Evolutionary conservation across 2,888 invertebrate genomes (phyloP).

Genomic region (Halictus quadricinctus): DNA sequence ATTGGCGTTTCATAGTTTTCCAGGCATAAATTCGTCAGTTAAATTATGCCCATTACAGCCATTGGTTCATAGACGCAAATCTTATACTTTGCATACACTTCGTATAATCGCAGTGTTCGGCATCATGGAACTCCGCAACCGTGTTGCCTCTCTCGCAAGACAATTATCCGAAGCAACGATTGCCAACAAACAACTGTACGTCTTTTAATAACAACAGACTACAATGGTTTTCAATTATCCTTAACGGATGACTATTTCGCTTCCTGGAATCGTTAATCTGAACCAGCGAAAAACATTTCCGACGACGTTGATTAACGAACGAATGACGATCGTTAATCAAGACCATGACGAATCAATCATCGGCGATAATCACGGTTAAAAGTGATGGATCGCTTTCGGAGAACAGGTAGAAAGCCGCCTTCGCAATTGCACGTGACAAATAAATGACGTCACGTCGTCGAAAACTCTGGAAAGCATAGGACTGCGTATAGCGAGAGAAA

Average conservation of each 20-base stretch:
- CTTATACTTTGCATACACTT: too few relatives aligned
- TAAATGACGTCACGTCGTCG: background rate
- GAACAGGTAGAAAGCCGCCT: slow-evolving; percentile 5
- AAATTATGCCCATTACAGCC: background rate
- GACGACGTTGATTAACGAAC: slow-evolving; percentile 47
- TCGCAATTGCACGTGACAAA: slow-evolving; percentile 12
- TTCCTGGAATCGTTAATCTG: slow-evolving; percentile 9
- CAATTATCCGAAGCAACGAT: background rate
- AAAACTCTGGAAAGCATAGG: background rate
- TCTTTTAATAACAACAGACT: background rate
- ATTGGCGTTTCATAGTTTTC: background rate
- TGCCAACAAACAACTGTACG: background rate
- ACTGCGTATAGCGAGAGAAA: background rate
- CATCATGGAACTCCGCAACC: background rate
- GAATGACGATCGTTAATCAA: slow-evolving; percentile 46
- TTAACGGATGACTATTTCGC: background rate
- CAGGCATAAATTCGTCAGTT: background rate
- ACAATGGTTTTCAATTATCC: background rate
- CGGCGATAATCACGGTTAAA: slow-evolving; percentile 29
- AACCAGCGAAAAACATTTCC: slow-evolving; percentile 1
- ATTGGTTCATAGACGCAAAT: too few relatives aligned
- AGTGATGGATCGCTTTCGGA: slow-evolving; percentile 32
- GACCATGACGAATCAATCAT: slow-evolving; percentile 41
- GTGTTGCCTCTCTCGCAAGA: background rate
- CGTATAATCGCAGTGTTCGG: background rate